Percentiles rank a stretch among this genome's conserved stretches.
Evolutionary conservation across 2,888 invertebrate genomes (phyloP).

Genomic region (Tineola bisselliella): DNA sequence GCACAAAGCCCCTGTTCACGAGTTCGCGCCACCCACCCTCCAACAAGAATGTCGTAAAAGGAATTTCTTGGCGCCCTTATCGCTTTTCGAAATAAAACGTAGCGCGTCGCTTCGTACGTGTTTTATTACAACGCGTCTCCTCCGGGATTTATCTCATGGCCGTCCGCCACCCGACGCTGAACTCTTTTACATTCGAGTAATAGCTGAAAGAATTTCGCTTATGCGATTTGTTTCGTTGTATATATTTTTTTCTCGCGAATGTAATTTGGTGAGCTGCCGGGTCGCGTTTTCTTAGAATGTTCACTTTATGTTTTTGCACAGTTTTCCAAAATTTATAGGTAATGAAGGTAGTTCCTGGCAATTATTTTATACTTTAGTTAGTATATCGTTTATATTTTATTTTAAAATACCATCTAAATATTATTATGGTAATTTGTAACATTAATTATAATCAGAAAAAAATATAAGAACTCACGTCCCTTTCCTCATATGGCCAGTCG

Average conservation of each 20-base stretch:
- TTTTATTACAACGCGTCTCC: slow-evolving; percentile 61
- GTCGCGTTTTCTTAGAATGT: slow-evolving; percentile 10
- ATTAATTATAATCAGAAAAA: too few relatives aligned
- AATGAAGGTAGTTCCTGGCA: neutral
- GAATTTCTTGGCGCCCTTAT: slow-evolving; percentile 64
- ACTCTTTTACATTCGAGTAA: slow-evolving; percentile 35
- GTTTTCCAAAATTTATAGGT: neutral
- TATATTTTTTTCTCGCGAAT: slow-evolving; percentile 23
- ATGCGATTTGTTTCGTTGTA: slow-evolving; percentile 38
- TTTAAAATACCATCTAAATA: too few relatives aligned
- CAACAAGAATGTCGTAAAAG: slow-evolving; percentile 60
- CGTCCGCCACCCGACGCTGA: slow-evolving; percentile 29
- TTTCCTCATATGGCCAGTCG: too few relatives aligned
- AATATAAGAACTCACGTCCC: too few relatives aligned
- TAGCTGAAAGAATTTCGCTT: slow-evolving; percentile 39
- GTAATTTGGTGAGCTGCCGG: slow-evolving; percentile 16
- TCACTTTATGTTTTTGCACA: slow-evolving; percentile 6
- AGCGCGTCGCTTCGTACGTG: slow-evolving; percentile 49
- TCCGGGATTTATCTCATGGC: slow-evolving; percentile 61
- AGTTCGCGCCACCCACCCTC: slow-evolving; percentile 29
- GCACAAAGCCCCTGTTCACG: slow-evolving; percentile 31
- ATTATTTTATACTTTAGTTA: neutral
- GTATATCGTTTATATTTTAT: too few relatives aligned
- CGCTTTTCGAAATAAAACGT: slow-evolving; percentile 67
- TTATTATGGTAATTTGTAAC: too few relatives aligned